phyloP scores from a whole-genome alignment of 2,113 vertebrate genomes.

The Eptesicus fuscus region DNA sequence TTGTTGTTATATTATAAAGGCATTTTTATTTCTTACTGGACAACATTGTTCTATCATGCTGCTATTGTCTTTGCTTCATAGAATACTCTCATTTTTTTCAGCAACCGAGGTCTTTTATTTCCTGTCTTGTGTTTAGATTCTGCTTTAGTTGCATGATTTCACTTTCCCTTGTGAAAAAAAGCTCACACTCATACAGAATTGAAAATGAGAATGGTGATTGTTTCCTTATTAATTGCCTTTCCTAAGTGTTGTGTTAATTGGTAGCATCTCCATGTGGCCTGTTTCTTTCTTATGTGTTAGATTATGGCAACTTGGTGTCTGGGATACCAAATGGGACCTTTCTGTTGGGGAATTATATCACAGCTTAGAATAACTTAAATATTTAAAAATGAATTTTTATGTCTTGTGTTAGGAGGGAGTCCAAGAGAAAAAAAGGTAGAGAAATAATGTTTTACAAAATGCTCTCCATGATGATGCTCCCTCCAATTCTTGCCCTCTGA shows the following conservation, averaged over 20 bases:
- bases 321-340: background rate
- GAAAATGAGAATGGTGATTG: background rate
- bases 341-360: slow-evolving; percentile 30
- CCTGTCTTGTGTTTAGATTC: slow-evolving; percentile 40
- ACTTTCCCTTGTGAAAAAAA: slow-evolving; percentile 44
- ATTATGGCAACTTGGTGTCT: background rate
- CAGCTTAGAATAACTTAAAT: slow-evolving; percentile 39
- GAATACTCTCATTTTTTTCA: background rate
- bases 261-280: background rate
- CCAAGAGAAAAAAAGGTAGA: background rate
- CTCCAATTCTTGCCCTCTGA: background rate
- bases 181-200: background rate
- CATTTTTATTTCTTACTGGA: background rate
- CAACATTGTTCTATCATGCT: background rate
- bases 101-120: slow-evolving; percentile 21
- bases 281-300: slow-evolving; percentile 21
- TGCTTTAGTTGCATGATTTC: slow-evolving; percentile 45
- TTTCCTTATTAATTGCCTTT: slow-evolving; percentile 46
- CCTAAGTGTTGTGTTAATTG: slow-evolving; percentile 29
- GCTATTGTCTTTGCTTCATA: background rate
- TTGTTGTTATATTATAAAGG: background rate
- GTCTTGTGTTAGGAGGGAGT: background rate
- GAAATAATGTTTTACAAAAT: slow-evolving; percentile 1
- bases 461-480: background rate
- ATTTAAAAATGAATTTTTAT: slow-evolving; percentile 50